A percentile compares a stretch with the other conserved stretches of the same genome.
Evolutionary conservation across 2,888 invertebrate species (phyloP).

Genomic region (Cryptus armator): DNA sequence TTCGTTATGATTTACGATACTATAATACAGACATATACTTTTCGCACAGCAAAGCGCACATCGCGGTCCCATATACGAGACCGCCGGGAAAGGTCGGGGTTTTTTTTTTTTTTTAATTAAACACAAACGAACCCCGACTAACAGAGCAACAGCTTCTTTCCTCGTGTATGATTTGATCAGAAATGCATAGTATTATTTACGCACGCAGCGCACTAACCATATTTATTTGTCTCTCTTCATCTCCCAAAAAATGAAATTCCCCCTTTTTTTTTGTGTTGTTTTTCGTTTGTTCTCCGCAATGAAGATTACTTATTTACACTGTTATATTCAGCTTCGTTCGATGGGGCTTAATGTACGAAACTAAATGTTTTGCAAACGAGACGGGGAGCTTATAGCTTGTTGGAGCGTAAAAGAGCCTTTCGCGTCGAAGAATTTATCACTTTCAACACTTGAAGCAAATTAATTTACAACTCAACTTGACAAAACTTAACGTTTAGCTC

Average conservation of each 20-base stretch:
- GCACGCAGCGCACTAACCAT: conserved; percentile 62
- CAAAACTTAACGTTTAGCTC: not conserved
- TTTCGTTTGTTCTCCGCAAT: conserved; percentile 18
- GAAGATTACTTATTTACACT: conserved; percentile 27
- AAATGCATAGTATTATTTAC: conserved; percentile 46
- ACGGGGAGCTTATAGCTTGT: not conserved
- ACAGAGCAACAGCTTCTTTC: conserved; percentile 59
- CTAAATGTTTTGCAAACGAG: conserved; percentile 7
- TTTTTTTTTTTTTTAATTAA: conserved; percentile 18
- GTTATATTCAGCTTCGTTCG: conserved; percentile 31
- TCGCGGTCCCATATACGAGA: not conserved
- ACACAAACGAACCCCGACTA: conserved; percentile 31
- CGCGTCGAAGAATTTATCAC: not conserved
- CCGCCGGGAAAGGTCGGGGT: conserved; percentile 42
- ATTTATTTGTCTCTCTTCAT: conserved; percentile 43
- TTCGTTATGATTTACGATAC: conserved; percentile 29
- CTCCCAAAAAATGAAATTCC: not conserved
- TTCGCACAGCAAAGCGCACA: conserved; percentile 56
- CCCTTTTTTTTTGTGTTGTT: conserved; percentile 23
- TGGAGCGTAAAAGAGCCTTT: not conserved
- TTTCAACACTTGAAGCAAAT: not conserved
- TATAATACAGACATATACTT: conserved; percentile 40
- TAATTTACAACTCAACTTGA: not conserved
- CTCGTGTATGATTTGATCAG: conserved; percentile 37
- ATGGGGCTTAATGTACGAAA: conserved; percentile 23